Percentiles rank a stretch among this genome's conserved stretches.
Evolutionary conservation across 2,888 invertebrate species (phyloP).

Genomic region (Drosophila rellima): DNA sequence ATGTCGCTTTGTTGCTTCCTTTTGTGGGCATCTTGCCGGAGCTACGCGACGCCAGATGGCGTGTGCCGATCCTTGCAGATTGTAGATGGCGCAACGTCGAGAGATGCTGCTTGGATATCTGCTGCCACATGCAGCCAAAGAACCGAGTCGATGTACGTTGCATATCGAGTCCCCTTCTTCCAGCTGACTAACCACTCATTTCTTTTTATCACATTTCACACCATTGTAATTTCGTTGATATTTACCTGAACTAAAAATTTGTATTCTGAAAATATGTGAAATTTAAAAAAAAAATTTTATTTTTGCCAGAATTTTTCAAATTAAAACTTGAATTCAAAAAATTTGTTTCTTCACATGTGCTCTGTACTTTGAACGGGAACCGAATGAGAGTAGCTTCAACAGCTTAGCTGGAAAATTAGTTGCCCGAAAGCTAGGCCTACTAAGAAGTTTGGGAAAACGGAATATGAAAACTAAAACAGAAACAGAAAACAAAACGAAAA

Average conservation of each 20-base stretch:
- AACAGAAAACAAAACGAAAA: too few species aligned
- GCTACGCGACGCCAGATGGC: constrained; percentile 5
- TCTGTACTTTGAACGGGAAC: constrained; percentile 19
- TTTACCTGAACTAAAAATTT: constrained; percentile 23
- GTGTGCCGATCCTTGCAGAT: neutral
- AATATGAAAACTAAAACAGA: neutral
- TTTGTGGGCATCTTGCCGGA: neutral
- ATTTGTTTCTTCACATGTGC: constrained; percentile 27
- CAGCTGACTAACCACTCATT: neutral
- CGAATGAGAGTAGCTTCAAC: constrained; percentile 31
- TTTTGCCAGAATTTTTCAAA: constrained; percentile 24
- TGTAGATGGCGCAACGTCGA: neutral
- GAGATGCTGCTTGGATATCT: neutral
- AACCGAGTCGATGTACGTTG: constrained; percentile 38
- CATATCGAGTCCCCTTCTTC: constrained; percentile 26
- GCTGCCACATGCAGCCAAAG: constrained; percentile 18
- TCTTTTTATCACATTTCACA: neutral
- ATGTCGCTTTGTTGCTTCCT: neutral
- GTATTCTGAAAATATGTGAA: neutral
- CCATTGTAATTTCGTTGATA: neutral
- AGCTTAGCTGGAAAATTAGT: neutral
- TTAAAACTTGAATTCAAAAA: constrained; percentile 16
- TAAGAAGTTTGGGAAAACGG: neutral
- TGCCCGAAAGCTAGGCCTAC: constrained; percentile 16
- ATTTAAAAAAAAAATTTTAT: constrained; percentile 1